A percentile compares a stretch with the other conserved stretches of the same genome.
Conservation (phyloP, 2,113 vertebrate genomes). For the Irena cyanogastra region DNA sequence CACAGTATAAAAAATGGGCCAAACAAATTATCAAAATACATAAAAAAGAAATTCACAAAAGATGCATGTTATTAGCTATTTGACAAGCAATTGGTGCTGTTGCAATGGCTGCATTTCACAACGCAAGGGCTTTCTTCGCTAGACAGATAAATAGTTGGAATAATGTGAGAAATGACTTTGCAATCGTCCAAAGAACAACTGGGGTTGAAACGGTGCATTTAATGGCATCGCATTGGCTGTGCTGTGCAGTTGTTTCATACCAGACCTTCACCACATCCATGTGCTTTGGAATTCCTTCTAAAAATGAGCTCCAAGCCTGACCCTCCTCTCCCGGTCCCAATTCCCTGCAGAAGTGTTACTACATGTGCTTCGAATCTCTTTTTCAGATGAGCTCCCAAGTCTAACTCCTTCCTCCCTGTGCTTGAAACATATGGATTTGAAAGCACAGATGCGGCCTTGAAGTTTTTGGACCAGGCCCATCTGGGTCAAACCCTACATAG, state of each 20-base stretch:
- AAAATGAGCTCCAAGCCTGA: constrained; percentile 33
- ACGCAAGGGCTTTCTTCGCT: background rate
- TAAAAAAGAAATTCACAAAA: constrained; percentile 41
- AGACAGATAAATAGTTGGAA: constrained; percentile 30
- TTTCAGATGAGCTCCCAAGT: constrained; percentile 51
- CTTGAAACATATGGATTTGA: constrained; percentile 18
- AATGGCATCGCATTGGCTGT: constrained; percentile 3
- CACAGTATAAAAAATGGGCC: constrained; percentile 64
- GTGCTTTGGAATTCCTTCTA: constrained; percentile 50
- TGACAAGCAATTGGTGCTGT: constrained; percentile 17
- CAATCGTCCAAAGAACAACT: constrained; percentile 18
- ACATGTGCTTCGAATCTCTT: constrained; percentile 50
- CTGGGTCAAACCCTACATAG: constrained; percentile 39
- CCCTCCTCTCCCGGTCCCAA: background rate
- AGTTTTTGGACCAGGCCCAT: constrained; percentile 41
- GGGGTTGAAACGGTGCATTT: constrained; percentile 9
- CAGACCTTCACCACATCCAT: constrained; percentile 16
- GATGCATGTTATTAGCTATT: background rate
- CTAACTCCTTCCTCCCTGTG: constrained; percentile 23
- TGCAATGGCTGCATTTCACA: constrained; percentile 21
- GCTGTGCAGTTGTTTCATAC: background rate
- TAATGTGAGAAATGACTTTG: constrained; percentile 24
- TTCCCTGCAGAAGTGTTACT: constrained; percentile 50
- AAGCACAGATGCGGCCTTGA: constrained; percentile 52
- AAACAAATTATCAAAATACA: constrained; percentile 73